These are phyloP conservation scores for Catharus bicknelli DNA, from an alignment of 2,113 vertebrate species.

Conservation along the genomic window DNA sequence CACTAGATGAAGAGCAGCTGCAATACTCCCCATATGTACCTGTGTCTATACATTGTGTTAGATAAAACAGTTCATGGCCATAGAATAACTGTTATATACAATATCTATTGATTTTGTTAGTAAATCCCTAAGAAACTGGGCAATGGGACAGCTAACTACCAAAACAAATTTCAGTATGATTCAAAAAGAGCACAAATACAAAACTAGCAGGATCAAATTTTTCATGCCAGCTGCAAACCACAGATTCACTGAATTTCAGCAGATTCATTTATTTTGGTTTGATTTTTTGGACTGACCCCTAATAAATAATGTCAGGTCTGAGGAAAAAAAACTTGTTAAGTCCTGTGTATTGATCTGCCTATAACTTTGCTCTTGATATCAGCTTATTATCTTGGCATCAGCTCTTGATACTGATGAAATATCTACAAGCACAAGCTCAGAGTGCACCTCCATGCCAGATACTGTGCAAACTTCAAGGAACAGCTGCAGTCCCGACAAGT, in stretches of 20 bases:
- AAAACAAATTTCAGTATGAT: neutral
- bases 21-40: neutral
- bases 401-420: neutral
- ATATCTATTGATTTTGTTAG: neutral
- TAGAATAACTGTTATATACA: neutral
- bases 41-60: neutral
- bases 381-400: neutral
- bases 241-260: neutral
- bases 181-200: neutral
- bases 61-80: neutral
- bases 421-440: neutral
- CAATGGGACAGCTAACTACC: neutral
- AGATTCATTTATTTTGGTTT: neutral
- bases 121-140: neutral
- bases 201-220: neutral
- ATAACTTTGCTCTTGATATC: neutral
- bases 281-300: neutral
- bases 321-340: neutral
- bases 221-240: neutral
- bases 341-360: neutral
- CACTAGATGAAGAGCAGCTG: neutral
- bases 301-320: neutral
- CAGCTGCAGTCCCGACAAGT: neutral
- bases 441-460: neutral
- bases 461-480: neutral